Evolutionary conservation across 2,113 vertebrate genomes (phyloP), one percentile per base, ranked within the genome.

Genomic region (Tachuris rubrigastra): DNA sequence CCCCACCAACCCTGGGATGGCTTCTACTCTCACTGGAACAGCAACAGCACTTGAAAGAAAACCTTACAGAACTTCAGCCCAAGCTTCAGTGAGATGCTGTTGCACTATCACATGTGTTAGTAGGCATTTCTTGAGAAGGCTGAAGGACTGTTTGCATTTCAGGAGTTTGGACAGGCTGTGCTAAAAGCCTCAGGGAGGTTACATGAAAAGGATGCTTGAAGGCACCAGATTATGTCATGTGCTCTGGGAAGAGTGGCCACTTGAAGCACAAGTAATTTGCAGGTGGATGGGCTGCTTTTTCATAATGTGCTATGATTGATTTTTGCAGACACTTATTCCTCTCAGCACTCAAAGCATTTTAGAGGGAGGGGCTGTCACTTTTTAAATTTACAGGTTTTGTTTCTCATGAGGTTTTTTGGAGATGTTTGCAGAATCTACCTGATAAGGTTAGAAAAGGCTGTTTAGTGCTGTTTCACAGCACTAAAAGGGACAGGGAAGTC

Each of bases 141-240:
- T 69, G 41, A 71, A 86, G 55, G 44, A 25, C 60, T 58, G 28
- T 93, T 89, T 95, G 96, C 85, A 95, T 94, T 92, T 94, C 95
- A 95, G 85, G 80, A 69, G 87, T 52, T 84, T 55, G 60, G 59
- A 87, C 44, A 79, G 18, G 35, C 71, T 88, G 63, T 77, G 39
- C 56, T 78, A 69, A 85, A 25, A 85, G 69, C 14, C n/a, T 50
- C 35, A 33, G 28, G 35, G 22, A 30, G 33, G 39, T 71, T 44
- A 79, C 7, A 25, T 5, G 53, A 66, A 83, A 89, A 79, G 12
- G 42, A 68, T 35, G 25, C 82, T 79, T 71, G 35, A 94, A 91
- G 31, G 31, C 12, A 24, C 22, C 22, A 44, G 50, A 62, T 55
- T 49, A 15, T 4, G 8, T 31, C 8, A 87, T 13, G 10, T 27